A percentile compares a stretch with the other conserved stretches of the same genome.
These are phyloP conservation scores for Mnemiopsis leidyi DNA, from an alignment of 37 sponge, comb jelly and placozoan species.

Conservation along the genomic window DNA sequence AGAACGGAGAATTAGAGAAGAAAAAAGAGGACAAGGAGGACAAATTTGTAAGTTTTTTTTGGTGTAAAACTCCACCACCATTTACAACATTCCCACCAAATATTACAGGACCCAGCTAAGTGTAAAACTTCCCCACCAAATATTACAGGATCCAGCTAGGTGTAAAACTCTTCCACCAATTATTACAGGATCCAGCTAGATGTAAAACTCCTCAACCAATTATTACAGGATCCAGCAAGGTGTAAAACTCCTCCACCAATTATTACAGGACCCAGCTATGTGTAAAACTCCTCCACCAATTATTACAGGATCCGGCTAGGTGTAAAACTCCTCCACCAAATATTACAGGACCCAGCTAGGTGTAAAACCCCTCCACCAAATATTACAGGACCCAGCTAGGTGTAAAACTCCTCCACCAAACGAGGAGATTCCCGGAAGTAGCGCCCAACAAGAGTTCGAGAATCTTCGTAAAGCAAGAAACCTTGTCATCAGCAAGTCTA, in stretches of 20 bases:
- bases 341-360: not conserved
- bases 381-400: not conserved
- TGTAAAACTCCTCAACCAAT: conserved; percentile 10
- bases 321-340: conserved; percentile 17
- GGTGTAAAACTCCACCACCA: too few species aligned
- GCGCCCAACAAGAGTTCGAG: not conserved
- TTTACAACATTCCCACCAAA: too few species aligned
- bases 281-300: conserved; percentile 21
- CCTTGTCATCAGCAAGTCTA: not conserved
- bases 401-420: conserved; percentile 17
- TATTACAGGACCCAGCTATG: conserved; percentile 18
- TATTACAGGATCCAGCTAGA: conserved; percentile 8
- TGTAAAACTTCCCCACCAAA: conserved; percentile 4
- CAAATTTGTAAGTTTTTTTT: not conserved
- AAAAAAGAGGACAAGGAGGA: not conserved
- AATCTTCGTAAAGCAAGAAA: not conserved
- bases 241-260: conserved; percentile 21
- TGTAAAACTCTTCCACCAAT: conserved; percentile 11
- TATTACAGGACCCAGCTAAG: conserved; percentile 23
- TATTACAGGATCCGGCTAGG: conserved; percentile 9
- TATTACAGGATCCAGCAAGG: conserved; percentile 4
- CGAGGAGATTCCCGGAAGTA: conserved; percentile 2
- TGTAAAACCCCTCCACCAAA: not conserved
- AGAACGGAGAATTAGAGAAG: not conserved
- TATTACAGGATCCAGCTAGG: conserved; percentile 10